These are phyloP conservation scores for Tetraneura akinire DNA, from an alignment of 1,140 invertebrate genomes.

Conservation along the genomic window DNA sequence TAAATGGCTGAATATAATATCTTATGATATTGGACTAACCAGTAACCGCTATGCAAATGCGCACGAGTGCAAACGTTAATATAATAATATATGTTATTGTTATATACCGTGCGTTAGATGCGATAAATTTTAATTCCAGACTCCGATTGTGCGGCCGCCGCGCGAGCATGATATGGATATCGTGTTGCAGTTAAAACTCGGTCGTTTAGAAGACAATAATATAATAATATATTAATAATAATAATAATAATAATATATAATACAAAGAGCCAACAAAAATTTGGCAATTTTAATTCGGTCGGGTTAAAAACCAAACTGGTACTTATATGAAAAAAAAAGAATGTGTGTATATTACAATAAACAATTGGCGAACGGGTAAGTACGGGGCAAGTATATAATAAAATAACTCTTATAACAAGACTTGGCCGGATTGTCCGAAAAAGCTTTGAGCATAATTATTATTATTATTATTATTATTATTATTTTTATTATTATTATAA, in stretches of 20 bases:
- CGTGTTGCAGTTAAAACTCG: not conserved
- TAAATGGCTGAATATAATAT: not conserved
- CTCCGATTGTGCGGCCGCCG: slow-evolving; percentile 26
- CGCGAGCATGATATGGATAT: not conserved
- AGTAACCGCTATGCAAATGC: slow-evolving; percentile 33
- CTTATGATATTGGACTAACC: slow-evolving; percentile 9
- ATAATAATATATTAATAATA: not conserved
- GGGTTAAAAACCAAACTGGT: not conserved
- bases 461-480: not conserved
- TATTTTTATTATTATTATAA: not conserved
- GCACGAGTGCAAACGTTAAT: no score
- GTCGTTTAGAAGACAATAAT: not conserved
- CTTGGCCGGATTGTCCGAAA: slow-evolving; percentile 12
- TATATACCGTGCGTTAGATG: not conserved
- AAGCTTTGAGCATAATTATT: not conserved
- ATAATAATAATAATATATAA: slow-evolving; percentile 21
- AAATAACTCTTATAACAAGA: not conserved
- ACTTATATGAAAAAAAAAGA: not conserved
- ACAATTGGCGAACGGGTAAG: slow-evolving; percentile 25
- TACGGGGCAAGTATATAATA: not conserved
- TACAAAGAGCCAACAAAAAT: slow-evolving; percentile 10
- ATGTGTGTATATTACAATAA: not conserved
- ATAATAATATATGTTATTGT: no score
- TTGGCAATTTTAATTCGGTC: slow-evolving; percentile 44
- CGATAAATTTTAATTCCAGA: slow-evolving; percentile 48